These are phyloP conservation scores for Promerops cafer DNA, from an alignment of 2,113 vertebrate genomes.

Conservation along the genomic window DNA sequence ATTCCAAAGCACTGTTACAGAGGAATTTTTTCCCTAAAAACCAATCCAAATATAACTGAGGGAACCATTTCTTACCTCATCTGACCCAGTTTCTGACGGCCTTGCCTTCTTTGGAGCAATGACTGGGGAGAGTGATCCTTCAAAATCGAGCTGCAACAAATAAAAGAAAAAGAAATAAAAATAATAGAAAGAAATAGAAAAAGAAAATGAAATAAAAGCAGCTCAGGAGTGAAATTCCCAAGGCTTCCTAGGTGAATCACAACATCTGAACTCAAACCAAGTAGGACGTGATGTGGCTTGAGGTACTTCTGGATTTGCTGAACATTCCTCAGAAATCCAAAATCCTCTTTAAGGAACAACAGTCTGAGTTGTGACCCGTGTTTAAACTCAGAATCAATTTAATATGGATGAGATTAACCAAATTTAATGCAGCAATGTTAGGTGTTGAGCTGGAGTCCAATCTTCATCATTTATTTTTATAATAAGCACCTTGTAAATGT, in stretches of 20 bases:
- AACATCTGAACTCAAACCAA: background rate
- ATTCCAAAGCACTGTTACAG: background rate
- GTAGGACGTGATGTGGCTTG: background rate
- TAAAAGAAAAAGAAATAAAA: background rate
- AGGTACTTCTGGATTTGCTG: background rate
- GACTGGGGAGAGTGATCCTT: constrained; percentile 95
- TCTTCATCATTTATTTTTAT: background rate
- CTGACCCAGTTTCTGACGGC: constrained; percentile 91
- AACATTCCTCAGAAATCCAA: background rate
- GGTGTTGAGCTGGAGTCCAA: background rate
- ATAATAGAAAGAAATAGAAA: background rate
- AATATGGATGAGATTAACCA: background rate
- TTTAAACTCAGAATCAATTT: background rate
- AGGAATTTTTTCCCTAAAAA: background rate
- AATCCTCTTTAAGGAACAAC: background rate
- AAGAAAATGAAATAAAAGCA: background rate
- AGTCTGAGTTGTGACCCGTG: background rate
- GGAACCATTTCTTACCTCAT: constrained; percentile 79
- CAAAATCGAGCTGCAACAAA: constrained; percentile 86
- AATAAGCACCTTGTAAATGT: background rate
- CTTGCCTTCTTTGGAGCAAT: constrained; percentile 97
- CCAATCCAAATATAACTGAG: background rate
- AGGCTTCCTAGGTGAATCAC: background rate
- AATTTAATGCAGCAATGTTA: background rate
- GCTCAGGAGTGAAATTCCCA: background rate